Conservation (phyloP, 2,113 vertebrate species). For the Nothoprocta pentlandii region DNA sequence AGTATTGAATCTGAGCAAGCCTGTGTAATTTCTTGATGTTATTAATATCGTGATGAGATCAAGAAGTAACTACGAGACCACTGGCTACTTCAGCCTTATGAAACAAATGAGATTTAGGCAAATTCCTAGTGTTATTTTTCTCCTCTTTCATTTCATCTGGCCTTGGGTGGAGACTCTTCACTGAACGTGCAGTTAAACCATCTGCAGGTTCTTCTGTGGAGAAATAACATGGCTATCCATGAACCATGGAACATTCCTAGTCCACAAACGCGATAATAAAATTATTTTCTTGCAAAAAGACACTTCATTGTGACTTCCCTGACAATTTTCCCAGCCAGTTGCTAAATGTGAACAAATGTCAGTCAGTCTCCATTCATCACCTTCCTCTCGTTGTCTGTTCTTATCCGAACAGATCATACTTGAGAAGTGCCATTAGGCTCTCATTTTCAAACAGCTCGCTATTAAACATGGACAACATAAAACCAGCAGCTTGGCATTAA, state of each 20-base stretch:
- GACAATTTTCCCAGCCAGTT: background rate
- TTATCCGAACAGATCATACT: background rate
- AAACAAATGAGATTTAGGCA: background rate
- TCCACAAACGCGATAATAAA: background rate
- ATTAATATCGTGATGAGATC: background rate
- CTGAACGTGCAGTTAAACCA: background rate
- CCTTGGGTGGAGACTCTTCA: background rate
- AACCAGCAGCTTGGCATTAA: slow-evolving; percentile 14
- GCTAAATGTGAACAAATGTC: background rate
- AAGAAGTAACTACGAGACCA: background rate
- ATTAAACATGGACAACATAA: background rate
- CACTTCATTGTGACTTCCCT: background rate
- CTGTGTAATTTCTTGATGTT: background rate
- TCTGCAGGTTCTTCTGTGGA: background rate
- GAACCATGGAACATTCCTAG: background rate
- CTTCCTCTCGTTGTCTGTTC: background rate
- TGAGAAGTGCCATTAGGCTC: background rate
- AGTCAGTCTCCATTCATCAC: no score
- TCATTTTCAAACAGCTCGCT: slow-evolving; percentile 31
- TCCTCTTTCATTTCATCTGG: background rate
- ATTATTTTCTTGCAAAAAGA: background rate
- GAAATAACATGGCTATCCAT: background rate
- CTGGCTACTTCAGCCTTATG: background rate
- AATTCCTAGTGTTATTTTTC: background rate
- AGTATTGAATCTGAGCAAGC: background rate